Conservation (phyloP, 2,888 invertebrate genomes). For the Caenorhabditis sp. region DNA sequence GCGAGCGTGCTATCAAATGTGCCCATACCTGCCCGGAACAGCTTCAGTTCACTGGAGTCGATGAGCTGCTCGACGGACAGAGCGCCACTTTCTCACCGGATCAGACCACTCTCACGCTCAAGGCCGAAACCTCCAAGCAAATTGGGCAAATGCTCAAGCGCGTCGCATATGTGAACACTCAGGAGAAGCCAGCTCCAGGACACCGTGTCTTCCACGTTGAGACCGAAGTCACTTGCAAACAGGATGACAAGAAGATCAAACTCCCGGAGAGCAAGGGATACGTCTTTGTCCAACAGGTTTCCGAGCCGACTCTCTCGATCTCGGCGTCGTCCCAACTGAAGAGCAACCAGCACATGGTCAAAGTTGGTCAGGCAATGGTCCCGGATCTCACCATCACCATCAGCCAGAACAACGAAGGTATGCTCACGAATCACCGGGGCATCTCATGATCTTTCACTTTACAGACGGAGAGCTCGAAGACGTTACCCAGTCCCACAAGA, state of each 20-base stretch:
- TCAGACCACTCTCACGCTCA: slow-evolving; percentile 80
- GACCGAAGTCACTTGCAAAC: slow-evolving; percentile 85
- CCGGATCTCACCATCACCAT: slow-evolving; percentile 86
- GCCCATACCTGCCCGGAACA: slow-evolving; percentile 88
- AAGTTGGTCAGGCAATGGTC: slow-evolving; percentile 90
- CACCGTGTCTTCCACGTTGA: slow-evolving; percentile 89
- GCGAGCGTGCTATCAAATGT: slow-evolving; percentile 86
- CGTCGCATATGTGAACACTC: slow-evolving; percentile 91
- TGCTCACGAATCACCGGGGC: background rate
- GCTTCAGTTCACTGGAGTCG: slow-evolving; percentile 83
- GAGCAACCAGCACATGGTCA: slow-evolving; percentile 89
- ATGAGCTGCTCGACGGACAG: slow-evolving; percentile 87
- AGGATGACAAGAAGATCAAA: slow-evolving; percentile 65
- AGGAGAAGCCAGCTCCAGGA: slow-evolving; percentile 95
- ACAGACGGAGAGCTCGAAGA: slow-evolving; percentile 61
- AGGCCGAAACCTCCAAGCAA: slow-evolving; percentile 79
- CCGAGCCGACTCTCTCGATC: slow-evolving; percentile 84
- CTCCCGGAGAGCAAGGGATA: slow-evolving; percentile 88
- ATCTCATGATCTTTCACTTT: background rate
- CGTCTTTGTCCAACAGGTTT: slow-evolving; percentile 90
- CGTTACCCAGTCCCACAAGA: slow-evolving; percentile 68
- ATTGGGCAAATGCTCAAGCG: slow-evolving; percentile 79
- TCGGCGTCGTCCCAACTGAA: slow-evolving; percentile 87
- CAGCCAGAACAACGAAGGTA: slow-evolving; percentile 74
- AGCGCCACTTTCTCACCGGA: slow-evolving; percentile 80